Conservation (phyloP, 2,888 invertebrate genomes). For the Drosophila leonis region DNA sequence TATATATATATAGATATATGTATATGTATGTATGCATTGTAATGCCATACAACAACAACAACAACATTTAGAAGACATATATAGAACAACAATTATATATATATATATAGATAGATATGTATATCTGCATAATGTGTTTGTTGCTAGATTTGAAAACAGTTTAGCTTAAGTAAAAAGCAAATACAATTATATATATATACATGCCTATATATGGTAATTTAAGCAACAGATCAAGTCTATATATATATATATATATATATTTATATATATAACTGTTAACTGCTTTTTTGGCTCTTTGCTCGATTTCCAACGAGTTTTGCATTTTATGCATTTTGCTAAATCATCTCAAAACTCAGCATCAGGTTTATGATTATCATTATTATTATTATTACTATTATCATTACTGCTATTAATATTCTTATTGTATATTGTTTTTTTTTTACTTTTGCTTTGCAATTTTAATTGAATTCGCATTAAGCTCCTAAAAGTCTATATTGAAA, state of each 20-base stretch:
- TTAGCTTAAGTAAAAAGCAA: conserved; percentile 6
- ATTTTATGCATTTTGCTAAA: conserved; percentile 49
- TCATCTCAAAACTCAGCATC: conserved; percentile 54
- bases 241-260: conserved; percentile 21
- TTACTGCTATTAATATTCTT: conserved; percentile 19
- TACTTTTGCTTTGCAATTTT: conserved; percentile 9
- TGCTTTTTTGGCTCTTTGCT: conserved; percentile 42
- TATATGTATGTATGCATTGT: conserved; percentile 20
- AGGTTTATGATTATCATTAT: conserved; percentile 44
- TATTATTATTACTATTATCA: conserved; percentile 24
- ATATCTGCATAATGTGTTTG: conserved; percentile 22
- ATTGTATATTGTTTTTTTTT: conserved; percentile 32
- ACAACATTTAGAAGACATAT: conserved; percentile 14
- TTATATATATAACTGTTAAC: conserved; percentile 27
- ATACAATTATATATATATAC: conserved; percentile 4
- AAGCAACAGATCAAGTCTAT: conserved; percentile 36
- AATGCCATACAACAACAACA: conserved; percentile 40
- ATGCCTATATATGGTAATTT: conserved; percentile 28
- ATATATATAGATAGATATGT: background rate
- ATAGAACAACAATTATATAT: conserved; percentile 8
- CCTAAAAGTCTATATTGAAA: conserved; percentile 11
- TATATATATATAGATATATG: background rate
- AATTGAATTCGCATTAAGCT: conserved; percentile 17
- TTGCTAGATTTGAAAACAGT: conserved; percentile 3
- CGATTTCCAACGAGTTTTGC: conserved; percentile 54